Percentiles rank a stretch among this genome's conserved stretches.
phyloP scores from a whole-genome alignment of 2,113 vertebrate species.

The Neolamprologus sp. region DNA sequence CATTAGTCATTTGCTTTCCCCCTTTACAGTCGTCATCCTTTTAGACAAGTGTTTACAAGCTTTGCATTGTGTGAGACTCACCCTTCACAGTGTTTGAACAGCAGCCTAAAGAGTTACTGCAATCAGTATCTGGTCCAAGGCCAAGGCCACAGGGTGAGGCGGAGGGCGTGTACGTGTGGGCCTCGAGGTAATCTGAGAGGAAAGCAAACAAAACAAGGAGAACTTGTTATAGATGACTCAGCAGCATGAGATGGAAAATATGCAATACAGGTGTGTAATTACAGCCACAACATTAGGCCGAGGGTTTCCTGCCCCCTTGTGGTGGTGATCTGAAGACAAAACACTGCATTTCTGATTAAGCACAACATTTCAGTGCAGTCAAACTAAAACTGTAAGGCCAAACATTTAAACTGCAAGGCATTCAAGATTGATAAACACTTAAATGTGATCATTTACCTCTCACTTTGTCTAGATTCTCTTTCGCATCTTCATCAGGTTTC shows the following conservation, averaged over 20 bases:
- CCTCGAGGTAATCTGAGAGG: not conserved
- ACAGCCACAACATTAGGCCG: not conserved
- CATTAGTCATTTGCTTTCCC: not conserved
- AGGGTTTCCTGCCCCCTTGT: not conserved
- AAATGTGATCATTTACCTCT: not conserved
- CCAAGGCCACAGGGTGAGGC: not conserved
- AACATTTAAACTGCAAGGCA: not conserved
- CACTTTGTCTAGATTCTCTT: not conserved
- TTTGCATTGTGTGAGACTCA: not conserved
- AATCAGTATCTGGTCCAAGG: not conserved
- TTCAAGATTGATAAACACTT: not conserved
- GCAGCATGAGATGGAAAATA: not conserved
- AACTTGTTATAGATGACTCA: not conserved
- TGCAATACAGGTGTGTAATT: not conserved
- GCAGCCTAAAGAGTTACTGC: not conserved
- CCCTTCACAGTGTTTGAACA: slow-evolving; percentile 12
- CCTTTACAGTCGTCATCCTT: not conserved
- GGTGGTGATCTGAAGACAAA: not conserved
- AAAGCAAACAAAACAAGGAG: not conserved
- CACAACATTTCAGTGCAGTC: not conserved
- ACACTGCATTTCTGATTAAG: not conserved
- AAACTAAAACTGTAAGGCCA: not conserved
- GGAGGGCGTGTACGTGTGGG: not conserved
- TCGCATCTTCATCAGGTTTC: not conserved
- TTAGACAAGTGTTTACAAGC: not conserved